Evolutionary conservation across 2,888 invertebrate species (phyloP), one percentile per base, ranked within the genome.

Genomic region (Ceramica pisi): DNA sequence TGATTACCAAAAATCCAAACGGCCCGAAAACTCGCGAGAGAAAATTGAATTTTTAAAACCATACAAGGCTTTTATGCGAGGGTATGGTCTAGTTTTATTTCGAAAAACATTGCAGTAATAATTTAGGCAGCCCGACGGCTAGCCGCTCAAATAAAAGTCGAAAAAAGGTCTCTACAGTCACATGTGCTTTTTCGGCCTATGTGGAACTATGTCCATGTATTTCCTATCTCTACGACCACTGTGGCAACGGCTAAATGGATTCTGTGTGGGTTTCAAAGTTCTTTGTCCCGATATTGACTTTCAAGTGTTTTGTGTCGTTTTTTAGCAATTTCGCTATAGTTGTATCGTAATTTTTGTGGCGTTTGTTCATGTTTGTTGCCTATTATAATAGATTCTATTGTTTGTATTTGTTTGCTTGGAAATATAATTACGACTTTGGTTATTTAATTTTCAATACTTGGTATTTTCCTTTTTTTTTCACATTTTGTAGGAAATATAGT

Each of bases 41-140:
- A 88, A 90, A 88, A 90, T 91, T 89, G 88, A 89, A 89, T 90
- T 90, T 91, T 90, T 89, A 89, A 90, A 88, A 80, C 88, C 86
- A 86, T 86, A 87, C 82, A 86, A 81, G 78, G 87, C 83, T 88
- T 89, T 88, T 88, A 87, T 84, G 83, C 72, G 62, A 62, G 80
- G 61, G 77, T 82, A 78, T 81, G 71, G 80, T 82, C 82, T 86
- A 87, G 88, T 87, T 89, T 89, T 89, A 86, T 89, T 89, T 85
- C 78, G 76, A 80, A 87, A 90, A 89, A 90, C 89, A 89, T 88
- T 84, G 88, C 85, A 79, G 90, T 88, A 90, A 90, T 91, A 90
- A 90, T 91, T 91, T 89, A 90, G 86, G 81, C 66, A 69, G 73
- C 69, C 79, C 76, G 79, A 73, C 84, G 81, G 80, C 71, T 64